Conservation (phyloP, 2,113 vertebrate species). For the Pongo pygmaeus region DNA sequence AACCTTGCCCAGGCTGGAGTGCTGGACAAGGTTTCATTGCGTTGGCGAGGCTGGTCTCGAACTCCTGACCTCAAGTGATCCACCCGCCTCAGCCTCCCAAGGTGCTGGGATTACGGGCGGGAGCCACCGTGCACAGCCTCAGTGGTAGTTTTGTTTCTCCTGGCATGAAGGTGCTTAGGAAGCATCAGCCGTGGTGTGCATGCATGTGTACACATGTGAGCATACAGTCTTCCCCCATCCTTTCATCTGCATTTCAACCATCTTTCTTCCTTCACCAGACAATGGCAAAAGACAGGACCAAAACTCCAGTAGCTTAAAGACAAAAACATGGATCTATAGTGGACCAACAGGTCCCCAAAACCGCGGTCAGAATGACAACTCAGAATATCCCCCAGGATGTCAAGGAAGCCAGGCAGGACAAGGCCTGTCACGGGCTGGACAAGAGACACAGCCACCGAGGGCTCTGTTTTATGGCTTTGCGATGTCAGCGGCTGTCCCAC, state of each 20-base stretch:
- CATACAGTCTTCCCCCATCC: fast-evolving
- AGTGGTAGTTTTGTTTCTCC: too few species aligned
- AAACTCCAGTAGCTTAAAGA: neutral
- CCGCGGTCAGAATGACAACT: neutral
- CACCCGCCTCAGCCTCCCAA: too few species aligned
- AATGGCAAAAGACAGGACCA: neutral
- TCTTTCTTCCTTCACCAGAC: neutral
- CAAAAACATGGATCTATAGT: neutral
- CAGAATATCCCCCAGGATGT: neutral
- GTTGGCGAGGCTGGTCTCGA: too few species aligned
- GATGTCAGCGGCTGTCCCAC: fast-evolving
- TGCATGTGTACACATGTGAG: too few species aligned
- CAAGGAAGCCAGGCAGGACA: neutral
- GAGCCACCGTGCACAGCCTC: too few species aligned
- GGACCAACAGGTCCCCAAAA: neutral
- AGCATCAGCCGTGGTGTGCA: neutral
- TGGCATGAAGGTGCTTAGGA: neutral
- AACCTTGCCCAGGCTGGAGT: too few species aligned
- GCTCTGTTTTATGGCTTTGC: neutral
- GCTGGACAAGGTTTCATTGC: too few species aligned
- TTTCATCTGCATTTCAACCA: neutral
- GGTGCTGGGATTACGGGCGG: too few species aligned
- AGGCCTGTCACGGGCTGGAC: neutral
- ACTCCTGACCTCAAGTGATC: too few species aligned
- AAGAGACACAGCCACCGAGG: neutral